A percentile compares a stretch with the other conserved stretches of the same genome.
These are phyloP conservation scores for Cheracebus regulus DNA, from an alignment of 2,797 vertebrate species.

Conservation along the genomic window DNA sequence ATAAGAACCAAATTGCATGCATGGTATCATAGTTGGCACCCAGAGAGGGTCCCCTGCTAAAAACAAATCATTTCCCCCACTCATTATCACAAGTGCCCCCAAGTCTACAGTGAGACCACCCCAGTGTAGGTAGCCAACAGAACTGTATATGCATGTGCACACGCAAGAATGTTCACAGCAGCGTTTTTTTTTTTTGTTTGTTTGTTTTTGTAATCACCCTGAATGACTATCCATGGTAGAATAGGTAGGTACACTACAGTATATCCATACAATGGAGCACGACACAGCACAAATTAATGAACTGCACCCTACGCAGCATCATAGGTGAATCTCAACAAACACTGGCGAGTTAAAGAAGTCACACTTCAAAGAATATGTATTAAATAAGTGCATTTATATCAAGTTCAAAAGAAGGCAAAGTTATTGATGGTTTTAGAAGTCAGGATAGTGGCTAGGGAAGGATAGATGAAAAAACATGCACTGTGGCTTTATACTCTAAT, in stretches of 20 bases:
- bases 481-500: background rate
- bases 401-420: background rate
- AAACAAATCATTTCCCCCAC: background rate
- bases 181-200: too few relatives aligned
- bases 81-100: background rate
- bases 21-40: background rate
- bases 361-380: background rate
- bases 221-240: background rate
- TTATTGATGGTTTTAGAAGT: background rate
- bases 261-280: background rate
- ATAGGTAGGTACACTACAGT: too few relatives aligned
- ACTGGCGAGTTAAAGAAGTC: background rate
- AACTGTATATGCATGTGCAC: background rate
- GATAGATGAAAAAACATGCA: background rate
- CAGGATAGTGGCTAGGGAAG: background rate
- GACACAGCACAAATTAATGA: background rate
- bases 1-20: background rate
- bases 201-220: too few relatives aligned
- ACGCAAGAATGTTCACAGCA: background rate
- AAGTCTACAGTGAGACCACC: background rate
- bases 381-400: background rate
- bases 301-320: rapidly evolving
- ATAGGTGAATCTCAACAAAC: background rate
- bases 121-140: background rate
- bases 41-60: background rate